Base-by-base conservation (phyloP, 1,140 invertebrate genomes). In the Dendrolimus punctatus region DNA sequence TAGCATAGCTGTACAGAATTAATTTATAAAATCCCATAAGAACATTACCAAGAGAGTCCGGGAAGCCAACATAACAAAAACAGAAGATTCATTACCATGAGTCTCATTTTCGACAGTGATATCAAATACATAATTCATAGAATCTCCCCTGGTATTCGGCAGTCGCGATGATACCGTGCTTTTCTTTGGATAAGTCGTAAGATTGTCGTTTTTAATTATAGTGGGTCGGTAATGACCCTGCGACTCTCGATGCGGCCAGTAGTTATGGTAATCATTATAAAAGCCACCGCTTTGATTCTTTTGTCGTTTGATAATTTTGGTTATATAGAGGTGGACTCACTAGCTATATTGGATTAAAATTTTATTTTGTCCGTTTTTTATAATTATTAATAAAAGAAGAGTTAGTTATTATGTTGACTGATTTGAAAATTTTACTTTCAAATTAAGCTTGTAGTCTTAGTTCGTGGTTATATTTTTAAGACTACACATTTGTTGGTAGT, bases 201-300 rank as follows among this genome's bases (percentile, higher is more conserved):
- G 56, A 65, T 62, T 65, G 58, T 60, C 47, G 40, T 53, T 68
- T 46, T 62, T 68, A 64, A 68, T 64, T 68, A 64, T 38, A 55
- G 23, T 41, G 8, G 23, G 38, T 46, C 48, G 40, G 10, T 46
- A 46, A 46, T 38, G 46, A 46, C 38, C 23, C 4, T 46, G 46
- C 46, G 46, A 46, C 46, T 36, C 6, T 46, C 40, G 23, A 37
- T n/a, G 10, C 40, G 49, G 44, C n/a, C 53, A 39, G 54, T 62
- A 62, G 48, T 68, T 68, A 71, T 73, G 65, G 52, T 71, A 71
- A 73, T 73, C 64, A 60, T 46, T 64, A 60, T 71, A 66, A 71
- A 68, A 71, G 71, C 63, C 57, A 68, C 62, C 56, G 66, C 65
- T 61, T 62, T 63, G 44, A 52, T 60, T 57, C 54, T 58, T 62